These are phyloP conservation scores for Knipowitschia caucasica DNA, from an alignment of 2,797 vertebrate species.

Conservation along the genomic window DNA sequence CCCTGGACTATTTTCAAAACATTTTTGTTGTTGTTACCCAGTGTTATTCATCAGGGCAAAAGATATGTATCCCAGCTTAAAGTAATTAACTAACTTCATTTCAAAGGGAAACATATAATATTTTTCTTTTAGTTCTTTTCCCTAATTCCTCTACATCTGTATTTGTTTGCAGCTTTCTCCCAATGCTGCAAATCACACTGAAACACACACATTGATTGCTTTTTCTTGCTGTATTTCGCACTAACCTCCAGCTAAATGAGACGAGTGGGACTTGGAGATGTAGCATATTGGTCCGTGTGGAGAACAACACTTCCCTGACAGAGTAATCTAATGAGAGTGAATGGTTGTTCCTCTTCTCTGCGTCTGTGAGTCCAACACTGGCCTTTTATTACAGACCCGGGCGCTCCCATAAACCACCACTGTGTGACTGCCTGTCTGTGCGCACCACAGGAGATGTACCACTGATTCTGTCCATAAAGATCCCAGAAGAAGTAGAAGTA, in stretches of 20 bases:
- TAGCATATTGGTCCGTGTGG: slow-evolving; percentile 7
- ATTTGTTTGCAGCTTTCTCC: too few species aligned
- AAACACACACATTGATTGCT: background rate
- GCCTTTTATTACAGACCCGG: slow-evolving; percentile 64
- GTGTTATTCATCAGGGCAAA: too few species aligned
- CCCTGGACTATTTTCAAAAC: too few species aligned
- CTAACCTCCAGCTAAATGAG: slow-evolving; percentile 8
- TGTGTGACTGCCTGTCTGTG: slow-evolving; percentile 49
- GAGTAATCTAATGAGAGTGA: slow-evolving; percentile 54
- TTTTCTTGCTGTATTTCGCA: background rate
- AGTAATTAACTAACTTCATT: too few species aligned
- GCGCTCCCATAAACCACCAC: slow-evolving; percentile 60
- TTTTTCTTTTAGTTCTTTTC: too few species aligned
- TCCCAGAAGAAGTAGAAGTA: too few species aligned
- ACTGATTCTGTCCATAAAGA: slow-evolving; percentile 47
- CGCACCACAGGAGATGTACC: slow-evolving; percentile 41
- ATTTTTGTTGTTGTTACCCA: too few species aligned
- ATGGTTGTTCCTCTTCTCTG: slow-evolving; percentile 45
- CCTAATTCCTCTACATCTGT: too few species aligned
- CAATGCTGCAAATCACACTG: background rate
- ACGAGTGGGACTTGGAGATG: slow-evolving; percentile 20
- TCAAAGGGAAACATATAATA: too few species aligned
- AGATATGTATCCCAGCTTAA: too few species aligned
- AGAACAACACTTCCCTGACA: slow-evolving; percentile 43
- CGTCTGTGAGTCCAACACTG: slow-evolving; percentile 55